phyloP scores from a whole-genome alignment of 1,140 invertebrate species.

The Mercenaria mercenaria region DNA sequence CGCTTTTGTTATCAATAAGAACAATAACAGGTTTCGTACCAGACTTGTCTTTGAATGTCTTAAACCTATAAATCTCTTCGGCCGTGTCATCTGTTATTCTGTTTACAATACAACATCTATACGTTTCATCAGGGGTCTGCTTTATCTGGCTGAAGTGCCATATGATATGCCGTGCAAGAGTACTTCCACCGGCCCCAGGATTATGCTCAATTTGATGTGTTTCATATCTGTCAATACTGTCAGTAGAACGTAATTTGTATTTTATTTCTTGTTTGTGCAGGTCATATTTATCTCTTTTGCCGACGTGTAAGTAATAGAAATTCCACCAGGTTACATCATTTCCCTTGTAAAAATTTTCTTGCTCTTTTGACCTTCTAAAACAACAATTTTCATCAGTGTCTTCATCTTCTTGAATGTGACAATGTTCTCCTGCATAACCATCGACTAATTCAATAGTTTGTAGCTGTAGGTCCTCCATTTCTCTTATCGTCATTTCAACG shows the following conservation, averaged over 20 bases:
- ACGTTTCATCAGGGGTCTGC: neutral
- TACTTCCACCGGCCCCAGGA: conserved; percentile 44
- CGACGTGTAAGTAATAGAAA: conserved; percentile 13
- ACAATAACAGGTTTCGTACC: conserved; percentile 20
- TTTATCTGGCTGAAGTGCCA: conserved; percentile 48
- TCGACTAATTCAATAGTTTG: conserved; percentile 8
- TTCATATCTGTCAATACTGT: neutral
- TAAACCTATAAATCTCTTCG: conserved; percentile 15
- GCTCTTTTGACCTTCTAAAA: neutral
- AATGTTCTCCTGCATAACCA: neutral
- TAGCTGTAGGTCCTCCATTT: neutral
- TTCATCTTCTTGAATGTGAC: neutral
- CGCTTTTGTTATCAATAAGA: conserved; percentile 35
- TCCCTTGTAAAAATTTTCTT: conserved; percentile 38
- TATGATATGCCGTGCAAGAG: conserved; percentile 15
- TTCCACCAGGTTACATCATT: conserved; percentile 34
- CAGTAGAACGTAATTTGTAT: neutral
- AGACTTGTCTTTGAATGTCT: conserved; percentile 4
- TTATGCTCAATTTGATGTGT: conserved; percentile 30
- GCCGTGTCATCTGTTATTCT: conserved; percentile 23
- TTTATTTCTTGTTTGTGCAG: neutral
- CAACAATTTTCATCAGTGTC: neutral
- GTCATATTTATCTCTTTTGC: neutral
- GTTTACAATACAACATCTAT: conserved; percentile 32
- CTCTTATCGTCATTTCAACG: neutral